Evolutionary conservation across 2,888 invertebrate genomes (phyloP).

Genomic region (Dasysyrphus tricinctus): DNA sequence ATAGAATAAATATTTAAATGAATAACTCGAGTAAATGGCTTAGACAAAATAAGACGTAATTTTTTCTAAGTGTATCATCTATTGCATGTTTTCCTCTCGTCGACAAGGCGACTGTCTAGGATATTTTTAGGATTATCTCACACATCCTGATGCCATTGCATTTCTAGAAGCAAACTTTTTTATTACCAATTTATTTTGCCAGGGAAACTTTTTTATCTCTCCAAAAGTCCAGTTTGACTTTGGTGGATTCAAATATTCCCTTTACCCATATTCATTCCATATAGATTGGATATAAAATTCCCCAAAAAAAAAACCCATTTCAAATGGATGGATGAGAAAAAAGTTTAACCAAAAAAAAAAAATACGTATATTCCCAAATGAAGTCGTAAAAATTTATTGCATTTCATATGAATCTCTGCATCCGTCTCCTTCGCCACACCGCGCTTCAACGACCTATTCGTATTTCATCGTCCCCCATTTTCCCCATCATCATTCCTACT

Average conservation of each 20-base stretch:
- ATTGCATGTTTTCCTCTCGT: conserved; percentile 16
- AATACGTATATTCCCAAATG: conserved; percentile 65
- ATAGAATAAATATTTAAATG: too few species aligned
- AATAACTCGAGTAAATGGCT: too few species aligned
- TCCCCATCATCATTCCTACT: background rate
- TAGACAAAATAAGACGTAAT: background rate
- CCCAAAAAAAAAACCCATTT: background rate
- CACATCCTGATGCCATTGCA: conserved; percentile 7
- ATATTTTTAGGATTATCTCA: conserved; percentile 47
- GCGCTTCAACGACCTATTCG: background rate
- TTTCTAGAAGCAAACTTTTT: conserved; percentile 42
- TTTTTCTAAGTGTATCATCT: conserved; percentile 34
- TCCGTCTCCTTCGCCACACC: background rate
- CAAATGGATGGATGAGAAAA: background rate
- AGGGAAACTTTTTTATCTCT: conserved; percentile 24
- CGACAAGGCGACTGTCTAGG: conserved; percentile 59
- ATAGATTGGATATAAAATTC: conserved; percentile 41
- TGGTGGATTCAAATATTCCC: background rate
- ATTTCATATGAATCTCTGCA: conserved; percentile 68
- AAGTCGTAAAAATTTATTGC: conserved; percentile 76
- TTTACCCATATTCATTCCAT: conserved; percentile 2
- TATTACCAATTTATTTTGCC: conserved; percentile 42
- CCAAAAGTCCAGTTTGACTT: conserved; percentile 35
- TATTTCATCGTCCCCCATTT: conserved; percentile 3
- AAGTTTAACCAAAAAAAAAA: background rate